Conservation (phyloP, 37 sponge, comb jelly and placozoan genomes). For the Halisarca cf. caerulea region DNA sequence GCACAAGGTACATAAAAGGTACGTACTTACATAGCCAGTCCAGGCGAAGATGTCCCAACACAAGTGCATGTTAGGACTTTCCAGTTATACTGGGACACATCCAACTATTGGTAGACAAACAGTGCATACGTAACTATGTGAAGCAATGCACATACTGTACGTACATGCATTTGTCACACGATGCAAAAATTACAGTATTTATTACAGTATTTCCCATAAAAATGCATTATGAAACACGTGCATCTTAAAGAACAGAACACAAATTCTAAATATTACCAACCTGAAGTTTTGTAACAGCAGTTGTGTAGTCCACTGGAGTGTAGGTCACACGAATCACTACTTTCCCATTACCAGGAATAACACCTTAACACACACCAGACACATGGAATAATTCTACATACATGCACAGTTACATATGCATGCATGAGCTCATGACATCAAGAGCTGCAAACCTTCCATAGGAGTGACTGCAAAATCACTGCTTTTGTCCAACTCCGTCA, state of each 20-base stretch:
- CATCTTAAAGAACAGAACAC: no score
- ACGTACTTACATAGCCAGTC: constrained; percentile 64
- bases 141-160: background rate
- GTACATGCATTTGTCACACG: background rate
- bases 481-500: constrained; percentile 35
- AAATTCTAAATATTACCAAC: constrained; percentile 24
- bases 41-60: constrained; percentile 78
- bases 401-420: background rate
- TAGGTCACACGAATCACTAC: constrained; percentile 62
- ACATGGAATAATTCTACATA: background rate
- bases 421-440: no score
- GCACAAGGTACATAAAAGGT: background rate
- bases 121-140: background rate
- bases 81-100: constrained; percentile 80
- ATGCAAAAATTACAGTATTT: background rate
- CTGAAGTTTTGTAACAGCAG: constrained; percentile 76
- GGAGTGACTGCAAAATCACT: constrained; percentile 55
- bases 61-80: constrained; percentile 62
- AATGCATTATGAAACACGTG: background rate
- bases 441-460: constrained; percentile 62
- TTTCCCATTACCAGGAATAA: constrained; percentile 68
- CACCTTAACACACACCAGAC: constrained; percentile 29
- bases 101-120: constrained; percentile 38
- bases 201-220: background rate
- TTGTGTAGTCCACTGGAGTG: constrained; percentile 78